These are phyloP conservation scores for Heliothis virescens DNA, from an alignment of 1,140 invertebrate species.

Conservation along the genomic window DNA sequence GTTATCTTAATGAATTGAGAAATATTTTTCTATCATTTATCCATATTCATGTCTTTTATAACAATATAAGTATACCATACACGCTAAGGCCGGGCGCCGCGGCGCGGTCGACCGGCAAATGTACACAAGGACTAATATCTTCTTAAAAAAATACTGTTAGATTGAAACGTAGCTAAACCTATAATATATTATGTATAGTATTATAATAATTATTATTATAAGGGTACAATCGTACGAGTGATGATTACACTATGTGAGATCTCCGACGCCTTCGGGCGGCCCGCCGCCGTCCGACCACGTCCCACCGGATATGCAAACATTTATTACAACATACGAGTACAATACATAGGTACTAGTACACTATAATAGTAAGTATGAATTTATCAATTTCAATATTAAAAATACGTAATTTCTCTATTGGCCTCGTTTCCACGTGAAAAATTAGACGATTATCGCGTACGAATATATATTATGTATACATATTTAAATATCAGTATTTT, in stretches of 20 bases:
- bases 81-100: conserved; percentile 78
- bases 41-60: conserved; percentile 83
- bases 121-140: conserved; percentile 86
- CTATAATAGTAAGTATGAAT: conserved; percentile 81
- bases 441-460: conserved; percentile 82
- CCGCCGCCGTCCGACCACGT: conserved; percentile 79
- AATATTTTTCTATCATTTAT: conserved; percentile 85
- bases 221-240: conserved; percentile 82
- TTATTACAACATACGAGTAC: conserved; percentile 76
- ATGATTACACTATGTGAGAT: conserved; percentile 85
- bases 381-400: conserved; percentile 84
- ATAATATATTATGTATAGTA: conserved; percentile 83
- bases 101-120: conserved; percentile 75
- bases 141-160: conserved; percentile 86
- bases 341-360: conserved; percentile 76
- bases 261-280: conserved; percentile 79
- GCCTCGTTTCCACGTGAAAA: conserved; percentile 84
- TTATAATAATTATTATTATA: conserved; percentile 78
- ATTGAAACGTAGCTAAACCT: conserved; percentile 85
- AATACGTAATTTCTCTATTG: conserved; percentile 86
- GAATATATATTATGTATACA: conserved; percentile 85
- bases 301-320: conserved; percentile 83
- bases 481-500: conserved; percentile 83
- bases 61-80: conserved; percentile 84
- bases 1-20: conserved; percentile 84